phyloP scores from a whole-genome alignment of 2,888 invertebrate species.

The Heliconius hortense region DNA sequence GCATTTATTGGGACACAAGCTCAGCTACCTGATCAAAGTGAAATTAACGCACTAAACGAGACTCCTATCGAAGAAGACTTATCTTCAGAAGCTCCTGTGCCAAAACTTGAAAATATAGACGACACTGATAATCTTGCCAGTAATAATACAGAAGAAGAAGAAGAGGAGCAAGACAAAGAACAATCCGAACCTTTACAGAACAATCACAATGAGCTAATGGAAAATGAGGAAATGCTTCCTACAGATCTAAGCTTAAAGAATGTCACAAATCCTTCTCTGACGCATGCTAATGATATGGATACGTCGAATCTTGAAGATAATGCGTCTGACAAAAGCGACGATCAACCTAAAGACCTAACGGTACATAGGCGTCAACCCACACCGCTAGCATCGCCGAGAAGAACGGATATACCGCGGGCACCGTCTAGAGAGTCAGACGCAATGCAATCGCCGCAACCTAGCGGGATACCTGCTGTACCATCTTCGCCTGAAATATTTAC shows the following conservation, averaged over 20 bases:
- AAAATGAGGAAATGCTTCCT: slow-evolving; percentile 73
- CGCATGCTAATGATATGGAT: slow-evolving; percentile 53
- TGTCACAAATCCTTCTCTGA: slow-evolving; percentile 53
- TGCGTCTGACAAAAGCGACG: slow-evolving; percentile 75
- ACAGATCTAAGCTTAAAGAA: slow-evolving; percentile 81
- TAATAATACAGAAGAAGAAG: slow-evolving; percentile 42
- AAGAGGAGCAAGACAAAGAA: slow-evolving; percentile 33
- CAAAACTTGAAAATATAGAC: slow-evolving; percentile 38
- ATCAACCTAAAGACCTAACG: slow-evolving; percentile 83
- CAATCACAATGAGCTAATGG: slow-evolving; percentile 43
- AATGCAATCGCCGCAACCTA: slow-evolving; percentile 87
- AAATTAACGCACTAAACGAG: slow-evolving; percentile 51
- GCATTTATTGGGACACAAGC: slow-evolving; percentile 52
- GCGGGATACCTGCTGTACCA: slow-evolving; percentile 86
- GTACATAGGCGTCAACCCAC: slow-evolving; percentile 78
- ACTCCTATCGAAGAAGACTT: slow-evolving; percentile 43
- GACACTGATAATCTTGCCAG: slow-evolving; percentile 34
- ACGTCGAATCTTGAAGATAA: slow-evolving; percentile 62
- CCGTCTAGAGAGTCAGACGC: slow-evolving; percentile 87
- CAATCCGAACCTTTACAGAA: slow-evolving; percentile 27
- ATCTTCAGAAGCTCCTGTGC: slow-evolving; percentile 42
- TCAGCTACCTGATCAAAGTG: slow-evolving; percentile 58
- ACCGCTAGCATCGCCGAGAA: slow-evolving; percentile 71
- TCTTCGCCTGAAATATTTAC: slow-evolving; percentile 86
- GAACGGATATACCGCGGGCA: slow-evolving; percentile 80